Conservation (phyloP, 2,113 vertebrate species). For the Coptodon bakossiorum region DNA sequence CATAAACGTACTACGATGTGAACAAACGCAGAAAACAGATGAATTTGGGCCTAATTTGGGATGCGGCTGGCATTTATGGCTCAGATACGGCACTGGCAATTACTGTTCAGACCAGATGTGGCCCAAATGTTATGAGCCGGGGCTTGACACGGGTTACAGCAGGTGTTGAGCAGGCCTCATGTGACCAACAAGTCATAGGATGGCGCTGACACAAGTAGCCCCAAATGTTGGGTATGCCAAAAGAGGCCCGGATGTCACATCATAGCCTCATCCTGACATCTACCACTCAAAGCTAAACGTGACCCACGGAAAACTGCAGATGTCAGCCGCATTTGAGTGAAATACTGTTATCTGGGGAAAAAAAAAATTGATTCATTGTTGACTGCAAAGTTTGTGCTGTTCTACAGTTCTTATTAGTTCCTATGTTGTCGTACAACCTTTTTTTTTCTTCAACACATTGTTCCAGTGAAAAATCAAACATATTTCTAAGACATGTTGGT, state of each 20-base stretch:
- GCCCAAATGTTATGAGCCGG: neutral
- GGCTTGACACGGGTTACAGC: neutral
- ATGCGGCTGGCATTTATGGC: neutral
- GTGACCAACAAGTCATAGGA: neutral
- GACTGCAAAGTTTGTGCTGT: neutral
- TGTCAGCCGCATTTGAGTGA: neutral
- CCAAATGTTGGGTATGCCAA: neutral
- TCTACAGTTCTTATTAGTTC: neutral
- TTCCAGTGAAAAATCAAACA: neutral
- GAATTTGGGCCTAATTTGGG: neutral
- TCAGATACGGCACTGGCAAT: neutral
- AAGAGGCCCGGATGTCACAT: neutral
- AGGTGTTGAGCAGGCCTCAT: neutral
- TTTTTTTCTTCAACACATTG: neutral
- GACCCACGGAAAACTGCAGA: neutral
- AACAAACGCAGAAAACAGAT: no score
- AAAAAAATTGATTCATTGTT: neutral
- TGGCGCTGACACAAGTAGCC: neutral
- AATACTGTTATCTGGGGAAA: neutral
- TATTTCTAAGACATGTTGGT: neutral
- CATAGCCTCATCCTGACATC: neutral
- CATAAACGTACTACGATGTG: neutral
- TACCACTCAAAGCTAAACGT: neutral
- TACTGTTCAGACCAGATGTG: neutral
- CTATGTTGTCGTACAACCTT: neutral